Evolutionary conservation across 2,797 vertebrate genomes (phyloP).

Genomic region (Labeo calbasu): DNA sequence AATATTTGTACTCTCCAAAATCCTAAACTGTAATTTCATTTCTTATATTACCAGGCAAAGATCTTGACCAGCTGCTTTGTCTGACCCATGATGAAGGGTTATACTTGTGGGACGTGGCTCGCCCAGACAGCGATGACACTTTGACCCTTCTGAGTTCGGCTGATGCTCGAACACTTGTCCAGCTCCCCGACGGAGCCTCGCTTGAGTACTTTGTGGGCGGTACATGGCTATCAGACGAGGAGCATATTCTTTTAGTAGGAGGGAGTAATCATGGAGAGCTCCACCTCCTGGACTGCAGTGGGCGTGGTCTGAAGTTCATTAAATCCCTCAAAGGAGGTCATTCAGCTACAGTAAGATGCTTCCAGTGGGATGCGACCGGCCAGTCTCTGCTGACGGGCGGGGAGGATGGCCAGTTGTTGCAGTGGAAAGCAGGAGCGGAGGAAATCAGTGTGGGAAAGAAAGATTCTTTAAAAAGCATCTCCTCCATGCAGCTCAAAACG

Average conservation of each 20-base stretch:
- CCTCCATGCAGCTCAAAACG: constrained; percentile 82
- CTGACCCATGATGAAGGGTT: constrained; percentile 88
- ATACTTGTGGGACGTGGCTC: constrained; percentile 88
- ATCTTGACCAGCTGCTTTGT: constrained; percentile 73
- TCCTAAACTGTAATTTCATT: background rate
- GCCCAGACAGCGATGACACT: constrained; percentile 82
- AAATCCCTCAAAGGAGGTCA: constrained; percentile 82
- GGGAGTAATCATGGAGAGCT: constrained; percentile 81
- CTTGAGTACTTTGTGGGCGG: constrained; percentile 90
- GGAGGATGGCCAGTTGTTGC: constrained; percentile 90
- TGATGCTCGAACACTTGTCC: constrained; percentile 76
- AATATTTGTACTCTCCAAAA: background rate
- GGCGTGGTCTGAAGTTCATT: constrained; percentile 71
- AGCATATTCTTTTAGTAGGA: constrained; percentile 83
- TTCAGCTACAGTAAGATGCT: constrained; percentile 84
- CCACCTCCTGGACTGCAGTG: constrained; percentile 81
- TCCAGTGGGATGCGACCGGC: constrained; percentile 81
- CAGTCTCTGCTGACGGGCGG: constrained; percentile 87
- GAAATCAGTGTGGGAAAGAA: constrained; percentile 75
- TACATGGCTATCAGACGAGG: constrained; percentile 80
- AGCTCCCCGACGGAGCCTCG: constrained; percentile 42
- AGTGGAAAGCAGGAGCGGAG: constrained; percentile 85
- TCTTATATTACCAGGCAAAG: constrained; percentile 48
- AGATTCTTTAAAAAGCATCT: constrained; percentile 81
- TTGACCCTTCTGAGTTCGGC: constrained; percentile 76